phyloP scores from a whole-genome alignment of 2,888 invertebrate species.

The Thera britannica region DNA sequence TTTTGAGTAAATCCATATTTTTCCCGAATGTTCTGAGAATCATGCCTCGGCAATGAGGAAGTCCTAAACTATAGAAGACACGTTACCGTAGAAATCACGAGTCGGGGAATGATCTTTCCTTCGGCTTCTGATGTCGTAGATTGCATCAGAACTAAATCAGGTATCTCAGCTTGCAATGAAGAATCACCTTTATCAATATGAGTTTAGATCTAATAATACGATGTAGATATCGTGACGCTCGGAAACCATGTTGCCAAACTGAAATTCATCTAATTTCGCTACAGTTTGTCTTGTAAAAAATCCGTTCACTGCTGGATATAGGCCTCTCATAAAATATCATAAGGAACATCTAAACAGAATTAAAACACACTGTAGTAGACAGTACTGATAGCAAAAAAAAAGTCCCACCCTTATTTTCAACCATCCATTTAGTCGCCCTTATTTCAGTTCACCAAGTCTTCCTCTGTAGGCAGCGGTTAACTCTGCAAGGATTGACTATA shows the following conservation, averaged over 20 bases:
- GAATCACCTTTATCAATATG: not conserved
- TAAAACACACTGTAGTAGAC: too few relatives aligned
- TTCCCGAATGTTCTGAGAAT: not conserved
- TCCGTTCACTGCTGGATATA: too few relatives aligned
- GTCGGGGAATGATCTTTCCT: not conserved
- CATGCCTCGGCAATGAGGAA: not conserved
- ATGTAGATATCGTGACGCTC: not conserved
- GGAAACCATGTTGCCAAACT: not conserved
- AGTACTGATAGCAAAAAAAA: too few relatives aligned
- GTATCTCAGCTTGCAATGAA: not conserved
- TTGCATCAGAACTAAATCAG: not conserved
- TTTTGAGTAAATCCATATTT: too few relatives aligned
- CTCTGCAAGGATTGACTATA: not conserved
- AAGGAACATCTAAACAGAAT: too few relatives aligned
- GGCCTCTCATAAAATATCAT: too few relatives aligned
- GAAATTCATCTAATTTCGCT: too few relatives aligned
- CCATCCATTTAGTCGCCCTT: too few relatives aligned
- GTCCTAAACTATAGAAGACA: not conserved
- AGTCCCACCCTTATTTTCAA: too few relatives aligned
- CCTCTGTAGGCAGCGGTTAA: not conserved
- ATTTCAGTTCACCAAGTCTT: too few relatives aligned
- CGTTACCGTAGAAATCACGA: conserved; percentile 1
- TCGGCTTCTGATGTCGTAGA: not conserved
- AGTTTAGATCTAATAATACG: not conserved
- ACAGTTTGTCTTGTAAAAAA: not conserved